Evolutionary conservation across 2,888 invertebrate genomes (phyloP), one percentile per base, ranked within the genome.

Genomic region (Polia nebulosa): DNA sequence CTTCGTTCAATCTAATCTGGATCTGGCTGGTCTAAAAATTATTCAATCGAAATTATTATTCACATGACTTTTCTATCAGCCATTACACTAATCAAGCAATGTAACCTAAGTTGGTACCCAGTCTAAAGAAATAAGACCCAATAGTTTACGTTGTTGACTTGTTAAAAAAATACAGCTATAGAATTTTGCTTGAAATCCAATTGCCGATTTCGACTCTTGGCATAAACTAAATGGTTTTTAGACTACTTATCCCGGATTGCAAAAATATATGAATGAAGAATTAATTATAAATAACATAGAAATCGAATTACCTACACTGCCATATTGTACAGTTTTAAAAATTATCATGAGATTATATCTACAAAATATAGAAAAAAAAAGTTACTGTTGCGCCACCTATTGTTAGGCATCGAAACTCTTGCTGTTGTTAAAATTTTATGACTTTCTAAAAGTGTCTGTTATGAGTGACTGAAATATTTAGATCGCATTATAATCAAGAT

Each of bases 251-350:
- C 27, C 32, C 20, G 0, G 2, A 34, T 39, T 11, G 39, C 11
- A 53, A 39, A 67, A 20, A 34, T n/a, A 32, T 25, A 25, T 39
- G 17, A 56, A 58, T 25, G 27, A 13, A 17, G 25, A 49, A 27
- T 2, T n/a, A 58, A 36, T 36, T 17, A 25, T 27, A 3, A 56
- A 13, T 39, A 22, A 25, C 4, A 29, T 29, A 56, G 0, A 65
- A 52, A 57, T 63, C 32, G 22, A 49, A 57, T 32, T 17, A n/a
- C n/a, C n/a, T n/a, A 47, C 77, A 77, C 77, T 74, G 74, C 74
- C 74, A 71, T 58, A 58, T 4, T 76, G 36, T 76, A 74, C 57
- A 76, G 57, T 58, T 71, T 51, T 7, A 53, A 61, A 44, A 65
- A 49, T 32, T 44, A 52, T 44, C 13, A 52, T 13, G 34, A 70